phyloP scores from a whole-genome alignment of 2,797 vertebrate species.

The Harpagifer antarcticus region DNA sequence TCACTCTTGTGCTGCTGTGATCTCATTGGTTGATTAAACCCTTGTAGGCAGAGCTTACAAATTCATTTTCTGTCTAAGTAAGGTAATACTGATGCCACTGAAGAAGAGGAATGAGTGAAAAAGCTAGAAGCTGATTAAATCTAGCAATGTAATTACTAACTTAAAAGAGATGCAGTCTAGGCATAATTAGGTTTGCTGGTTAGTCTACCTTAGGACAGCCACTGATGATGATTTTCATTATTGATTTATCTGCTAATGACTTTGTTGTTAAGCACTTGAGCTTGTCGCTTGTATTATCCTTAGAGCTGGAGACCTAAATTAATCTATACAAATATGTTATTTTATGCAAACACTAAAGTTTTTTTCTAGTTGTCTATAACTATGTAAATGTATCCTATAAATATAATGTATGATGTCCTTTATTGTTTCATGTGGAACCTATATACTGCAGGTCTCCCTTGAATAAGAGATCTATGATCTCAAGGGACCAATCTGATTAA shows the following conservation, averaged over 20 bases:
- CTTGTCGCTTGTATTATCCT: too few species aligned
- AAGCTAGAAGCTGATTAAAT: not conserved
- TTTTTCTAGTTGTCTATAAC: not conserved
- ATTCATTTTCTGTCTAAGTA: conserved; percentile 37
- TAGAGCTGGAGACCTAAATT: too few species aligned
- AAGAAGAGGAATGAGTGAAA: not conserved
- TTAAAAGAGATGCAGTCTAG: not conserved
- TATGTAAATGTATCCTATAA: too few species aligned
- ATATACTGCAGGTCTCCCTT: too few species aligned
- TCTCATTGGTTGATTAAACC: conserved; percentile 49
- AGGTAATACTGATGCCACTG: conserved; percentile 14
- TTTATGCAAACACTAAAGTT: not conserved
- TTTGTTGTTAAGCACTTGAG: too few species aligned
- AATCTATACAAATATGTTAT: not conserved
- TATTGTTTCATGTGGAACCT: too few species aligned
- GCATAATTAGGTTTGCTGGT: not conserved
- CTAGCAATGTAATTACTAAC: not conserved
- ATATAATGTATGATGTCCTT: too few species aligned
- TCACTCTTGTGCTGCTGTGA: conserved; percentile 19
- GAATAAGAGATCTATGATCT: too few species aligned
- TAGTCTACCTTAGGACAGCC: too few species aligned
- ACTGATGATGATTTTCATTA: too few species aligned
- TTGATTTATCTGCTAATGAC: too few species aligned
- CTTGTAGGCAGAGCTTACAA: conserved; percentile 19
- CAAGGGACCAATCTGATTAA: too few species aligned